Evolutionary conservation across 92 coral and sea anemone species (phyloP).

Genomic region (Metridium senile): DNA sequence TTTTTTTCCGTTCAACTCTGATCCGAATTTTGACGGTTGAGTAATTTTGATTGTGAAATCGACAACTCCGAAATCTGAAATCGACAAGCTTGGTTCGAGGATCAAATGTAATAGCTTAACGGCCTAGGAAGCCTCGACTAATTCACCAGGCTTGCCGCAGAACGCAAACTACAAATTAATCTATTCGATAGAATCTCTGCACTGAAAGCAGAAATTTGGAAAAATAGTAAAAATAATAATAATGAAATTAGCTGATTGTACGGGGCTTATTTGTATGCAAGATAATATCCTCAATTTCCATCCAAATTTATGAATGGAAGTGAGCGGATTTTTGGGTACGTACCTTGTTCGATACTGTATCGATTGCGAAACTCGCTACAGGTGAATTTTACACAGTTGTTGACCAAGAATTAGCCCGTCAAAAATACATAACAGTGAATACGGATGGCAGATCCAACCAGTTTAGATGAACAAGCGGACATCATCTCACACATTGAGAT

Average conservation of each 20-base stretch:
- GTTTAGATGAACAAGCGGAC: slow-evolving; percentile 27
- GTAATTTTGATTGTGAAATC: neutral
- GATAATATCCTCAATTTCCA: slow-evolving; percentile 8
- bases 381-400: neutral
- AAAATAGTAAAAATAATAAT: neutral
- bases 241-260: neutral
- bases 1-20: neutral
- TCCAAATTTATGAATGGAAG: slow-evolving; percentile 6
- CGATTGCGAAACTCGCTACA: neutral
- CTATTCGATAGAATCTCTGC: neutral
- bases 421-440: neutral
- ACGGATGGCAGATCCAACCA: slow-evolving; percentile 4
- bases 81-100: neutral
- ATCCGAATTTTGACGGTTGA: neutral
- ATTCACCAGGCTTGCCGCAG: slow-evolving; percentile 5
- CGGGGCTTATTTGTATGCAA: slow-evolving; percentile 8
- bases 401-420: neutral
- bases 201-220: neutral
- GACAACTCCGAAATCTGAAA: neutral
- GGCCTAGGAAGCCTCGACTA: neutral
- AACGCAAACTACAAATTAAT: slow-evolving; percentile 10
- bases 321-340: slow-evolving; percentile 11
- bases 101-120: slow-evolving; percentile 8
- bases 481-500: slow-evolving; percentile 18
- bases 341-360: slow-evolving; percentile 9